phyloP scores from a whole-genome alignment of 2,888 invertebrate species.

The Philhelius pedissequus region DNA sequence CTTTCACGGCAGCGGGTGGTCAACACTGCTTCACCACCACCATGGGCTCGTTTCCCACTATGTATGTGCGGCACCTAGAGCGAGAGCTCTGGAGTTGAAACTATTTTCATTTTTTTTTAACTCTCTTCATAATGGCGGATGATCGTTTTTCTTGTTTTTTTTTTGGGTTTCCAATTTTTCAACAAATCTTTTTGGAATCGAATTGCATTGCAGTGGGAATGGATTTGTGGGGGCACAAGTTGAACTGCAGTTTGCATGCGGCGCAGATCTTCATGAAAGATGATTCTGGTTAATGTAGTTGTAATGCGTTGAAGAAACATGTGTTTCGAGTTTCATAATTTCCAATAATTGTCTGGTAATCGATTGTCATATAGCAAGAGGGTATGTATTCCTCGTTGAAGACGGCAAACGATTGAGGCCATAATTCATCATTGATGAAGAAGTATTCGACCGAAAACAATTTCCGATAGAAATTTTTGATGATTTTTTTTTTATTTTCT shows the following conservation, averaged over 20 bases:
- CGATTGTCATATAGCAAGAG: conserved; percentile 20
- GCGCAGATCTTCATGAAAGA: conserved; percentile 37
- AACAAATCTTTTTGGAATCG: conserved; percentile 47
- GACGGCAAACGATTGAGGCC: not conserved
- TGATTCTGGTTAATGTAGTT: conserved; percentile 60
- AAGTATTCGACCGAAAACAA: not conserved
- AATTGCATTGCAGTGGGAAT: conserved; percentile 32
- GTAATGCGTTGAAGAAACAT: conserved; percentile 58
- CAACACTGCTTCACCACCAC: conserved; percentile 44
- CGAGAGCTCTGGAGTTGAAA: not conserved
- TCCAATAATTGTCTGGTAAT: conserved; percentile 57
- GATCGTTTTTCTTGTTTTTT: conserved; percentile 16
- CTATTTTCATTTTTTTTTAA: conserved; percentile 48
- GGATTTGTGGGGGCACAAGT: conserved; percentile 42
- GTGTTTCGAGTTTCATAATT: conserved; percentile 61
- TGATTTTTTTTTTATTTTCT: too few species aligned
- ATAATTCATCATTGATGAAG: not conserved
- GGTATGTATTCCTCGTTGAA: not conserved
- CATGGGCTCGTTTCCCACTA: not conserved
- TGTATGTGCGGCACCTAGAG: not conserved
- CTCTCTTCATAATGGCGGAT: conserved; percentile 44
- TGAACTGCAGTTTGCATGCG: conserved; percentile 35
- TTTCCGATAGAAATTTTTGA: not conserved
- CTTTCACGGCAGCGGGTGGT: conserved; percentile 64
- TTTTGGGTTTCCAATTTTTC: not conserved